Base-by-base conservation (phyloP, 1,140 invertebrate species). In the Belonocnema kinseyi region DNA sequence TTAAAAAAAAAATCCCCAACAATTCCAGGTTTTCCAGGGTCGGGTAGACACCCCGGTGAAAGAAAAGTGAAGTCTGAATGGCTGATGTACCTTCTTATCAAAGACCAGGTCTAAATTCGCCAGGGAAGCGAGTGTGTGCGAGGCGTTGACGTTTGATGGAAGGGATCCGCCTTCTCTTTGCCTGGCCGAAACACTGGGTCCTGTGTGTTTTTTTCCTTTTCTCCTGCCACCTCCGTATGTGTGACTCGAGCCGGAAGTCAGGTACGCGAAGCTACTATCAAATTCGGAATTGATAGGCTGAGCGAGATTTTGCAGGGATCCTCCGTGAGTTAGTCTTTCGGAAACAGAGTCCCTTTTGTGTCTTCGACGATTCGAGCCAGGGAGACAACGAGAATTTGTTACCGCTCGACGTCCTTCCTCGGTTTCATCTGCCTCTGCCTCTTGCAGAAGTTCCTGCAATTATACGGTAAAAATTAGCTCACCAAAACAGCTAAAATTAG, bases 161-260 rank as follows among this genome's bases (percentile, higher is more conserved):
- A 94, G 87, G 26, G 93, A 93, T 77, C 94, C 94, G 73, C 94
- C 94, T 90, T 95, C 94, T 16, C 93, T 90, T 85, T 94, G 94
- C 73, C 94, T 90, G 10, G 94, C 92, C 74, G 94, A 94, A 0
- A 93, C 93, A 80, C 88, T 91, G 7, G 89, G 86, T 53, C 88
- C 89, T 1, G 87, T 84, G 56, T 88, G 86, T 73, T 89, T 89
- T 76, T 90, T 91, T 73, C 85, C 85, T 78, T 90, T 90, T 77
- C 85, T 86, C 11, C 88, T 82, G 46, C 86, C 83, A 17, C 85
- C 85, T 50, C 87, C 86, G 82, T 88, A 90, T 74, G 88, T 90
- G 72, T 91, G 89, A 83, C 85, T 87, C 33, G 88, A 90, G 40
- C 89, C 87, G 40, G 88, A 87, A 8, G 84, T 85, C 7, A 89